phyloP scores from a whole-genome alignment of 2,888 invertebrate species.

The Subacronicta megacephala region DNA sequence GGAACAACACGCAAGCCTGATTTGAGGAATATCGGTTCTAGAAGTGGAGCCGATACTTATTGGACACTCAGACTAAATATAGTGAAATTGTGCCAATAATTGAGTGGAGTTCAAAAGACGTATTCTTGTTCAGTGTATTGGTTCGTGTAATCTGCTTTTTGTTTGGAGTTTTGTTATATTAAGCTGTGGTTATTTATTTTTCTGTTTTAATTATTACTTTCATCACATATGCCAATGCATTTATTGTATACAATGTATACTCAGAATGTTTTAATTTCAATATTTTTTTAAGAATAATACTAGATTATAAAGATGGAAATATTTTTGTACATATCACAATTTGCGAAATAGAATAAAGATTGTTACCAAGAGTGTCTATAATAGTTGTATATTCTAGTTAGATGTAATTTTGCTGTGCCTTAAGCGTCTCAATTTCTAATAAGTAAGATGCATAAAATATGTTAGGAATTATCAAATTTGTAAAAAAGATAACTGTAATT shows the following conservation, averaged over 20 bases:
- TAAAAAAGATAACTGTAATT: slow-evolving; percentile 77
- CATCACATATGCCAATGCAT: slow-evolving; percentile 63
- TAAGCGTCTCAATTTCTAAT: slow-evolving; percentile 89
- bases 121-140: slow-evolving; percentile 52
- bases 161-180: slow-evolving; percentile 49
- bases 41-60: slow-evolving; percentile 73
- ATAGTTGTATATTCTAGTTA: slow-evolving; percentile 78
- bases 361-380: slow-evolving; percentile 87
- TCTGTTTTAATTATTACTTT: slow-evolving; percentile 57
- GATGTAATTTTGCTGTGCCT: slow-evolving; percentile 88
- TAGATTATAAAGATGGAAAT: slow-evolving; percentile 82
- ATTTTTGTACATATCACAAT: slow-evolving; percentile 90
- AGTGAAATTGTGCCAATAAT: slow-evolving; percentile 79
- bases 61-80: slow-evolving; percentile 61
- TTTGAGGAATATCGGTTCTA: slow-evolving; percentile 89
- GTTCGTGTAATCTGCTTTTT: slow-evolving; percentile 53
- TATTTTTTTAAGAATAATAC: slow-evolving; percentile 55
- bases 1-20: slow-evolving; percentile 84
- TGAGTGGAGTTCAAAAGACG: slow-evolving; percentile 64
- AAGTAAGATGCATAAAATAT: slow-evolving; percentile 76
- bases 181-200: slow-evolving; percentile 54
- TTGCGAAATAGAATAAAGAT: slow-evolving; percentile 76
- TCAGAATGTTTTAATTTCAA: slow-evolving; percentile 42
- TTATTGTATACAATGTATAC: slow-evolving; percentile 49
- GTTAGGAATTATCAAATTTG: slow-evolving; percentile 80